A percentile compares a stretch with the other conserved stretches of the same genome.
phyloP scores from a whole-genome alignment of 2,888 invertebrate species.

The Eledona agricola region DNA sequence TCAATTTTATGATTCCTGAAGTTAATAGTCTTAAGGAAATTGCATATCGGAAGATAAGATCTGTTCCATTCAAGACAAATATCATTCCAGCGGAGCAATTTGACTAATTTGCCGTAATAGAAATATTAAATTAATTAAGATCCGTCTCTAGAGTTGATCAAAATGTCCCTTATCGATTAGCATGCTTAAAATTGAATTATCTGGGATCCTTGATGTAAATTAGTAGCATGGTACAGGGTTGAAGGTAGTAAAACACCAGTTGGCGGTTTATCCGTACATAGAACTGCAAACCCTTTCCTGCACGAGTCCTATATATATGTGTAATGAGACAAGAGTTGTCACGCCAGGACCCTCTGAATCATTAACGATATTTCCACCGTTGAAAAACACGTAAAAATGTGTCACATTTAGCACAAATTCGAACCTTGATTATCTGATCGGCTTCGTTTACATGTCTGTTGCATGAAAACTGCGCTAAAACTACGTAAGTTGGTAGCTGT shows the following conservation, averaged over 20 bases:
- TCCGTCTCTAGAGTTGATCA: conserved; percentile 5
- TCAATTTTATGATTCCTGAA: conserved; percentile 6
- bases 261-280: conserved; percentile 21
- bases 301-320: conserved; percentile 24
- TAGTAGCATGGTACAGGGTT: conserved; percentile 15
- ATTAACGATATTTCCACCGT: conserved; percentile 19
- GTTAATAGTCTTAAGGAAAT: conserved; percentile 4
- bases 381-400: conserved; percentile 12
- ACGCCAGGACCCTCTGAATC: conserved; percentile 25
- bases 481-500: not conserved
- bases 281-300: conserved; percentile 20
- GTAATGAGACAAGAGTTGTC: conserved; percentile 32
- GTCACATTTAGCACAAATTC: conserved; percentile 13
- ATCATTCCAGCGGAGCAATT: too few relatives aligned
- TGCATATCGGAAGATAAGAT: too few relatives aligned
- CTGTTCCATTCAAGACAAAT: too few relatives aligned
- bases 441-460: conserved; percentile 11
- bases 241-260: conserved; percentile 25
- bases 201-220: conserved; percentile 19
- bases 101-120: too few relatives aligned
- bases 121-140: conserved; percentile 14
- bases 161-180: conserved; percentile 14
- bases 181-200: conserved; percentile 29
- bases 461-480: not conserved
- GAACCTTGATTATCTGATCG: not conserved